Percentiles rank a stretch among this genome's conserved stretches.
These are phyloP conservation scores for Pseudolaguvia tuberculata DNA, from an alignment of 2,113 vertebrate genomes.

Conservation along the genomic window DNA sequence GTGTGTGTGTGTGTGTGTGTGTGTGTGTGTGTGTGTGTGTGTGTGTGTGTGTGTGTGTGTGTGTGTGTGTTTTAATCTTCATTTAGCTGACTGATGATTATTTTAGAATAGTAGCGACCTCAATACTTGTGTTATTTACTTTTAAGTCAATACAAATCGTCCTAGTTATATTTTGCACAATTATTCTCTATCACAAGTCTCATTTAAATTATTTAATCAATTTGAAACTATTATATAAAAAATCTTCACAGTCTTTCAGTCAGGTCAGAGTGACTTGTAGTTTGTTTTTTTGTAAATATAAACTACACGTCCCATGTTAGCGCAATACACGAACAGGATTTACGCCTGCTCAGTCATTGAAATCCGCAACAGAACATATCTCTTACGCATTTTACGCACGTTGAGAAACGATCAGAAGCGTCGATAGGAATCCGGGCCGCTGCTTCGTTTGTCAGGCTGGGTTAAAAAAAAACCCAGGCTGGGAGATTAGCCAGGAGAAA, in stretches of 20 bases:
- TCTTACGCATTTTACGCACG: conserved; percentile 26
- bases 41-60: too few species aligned
- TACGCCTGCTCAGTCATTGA: not conserved
- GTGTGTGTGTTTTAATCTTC: too few species aligned
- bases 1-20: too few species aligned
- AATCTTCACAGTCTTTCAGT: not conserved
- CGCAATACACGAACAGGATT: conserved; percentile 20
- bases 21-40: too few species aligned
- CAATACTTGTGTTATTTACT: not conserved
- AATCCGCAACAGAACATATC: not conserved
- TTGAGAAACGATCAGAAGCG: conserved; percentile 16
- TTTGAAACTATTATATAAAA: not conserved
- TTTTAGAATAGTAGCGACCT: not conserved
- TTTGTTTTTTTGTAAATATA: not conserved
- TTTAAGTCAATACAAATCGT: too few species aligned
- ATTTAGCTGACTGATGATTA: not conserved
- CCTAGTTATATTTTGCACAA: too few species aligned
- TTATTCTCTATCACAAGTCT: not conserved
- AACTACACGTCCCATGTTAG: conserved; percentile 6
- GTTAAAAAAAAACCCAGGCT: conserved; percentile 17
- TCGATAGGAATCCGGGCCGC: conserved; percentile 43
- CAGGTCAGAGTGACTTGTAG: not conserved
- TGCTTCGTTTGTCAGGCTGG: conserved; percentile 36
- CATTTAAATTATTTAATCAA: not conserved
- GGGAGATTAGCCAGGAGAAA: conserved; percentile 34